A percentile compares a stretch with the other conserved stretches of the same genome.
phyloP scores from a whole-genome alignment of 2,888 invertebrate genomes.

The Hipparchia semele region DNA sequence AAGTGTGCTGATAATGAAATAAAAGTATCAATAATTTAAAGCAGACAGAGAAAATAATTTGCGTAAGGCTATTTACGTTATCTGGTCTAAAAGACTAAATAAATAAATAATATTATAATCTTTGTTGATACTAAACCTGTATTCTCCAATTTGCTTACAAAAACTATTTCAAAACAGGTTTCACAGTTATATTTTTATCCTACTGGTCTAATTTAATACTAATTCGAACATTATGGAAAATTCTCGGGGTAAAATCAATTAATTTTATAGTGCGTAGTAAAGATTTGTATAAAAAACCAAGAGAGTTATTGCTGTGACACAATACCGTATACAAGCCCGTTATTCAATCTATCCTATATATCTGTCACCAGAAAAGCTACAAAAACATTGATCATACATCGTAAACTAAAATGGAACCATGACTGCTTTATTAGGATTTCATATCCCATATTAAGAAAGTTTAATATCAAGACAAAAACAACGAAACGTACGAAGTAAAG shows the following conservation, averaged over 20 bases:
- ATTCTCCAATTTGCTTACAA: not conserved
- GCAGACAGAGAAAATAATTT: not conserved
- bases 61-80: not conserved
- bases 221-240: not conserved
- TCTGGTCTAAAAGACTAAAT: conserved; percentile 1
- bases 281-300: not conserved
- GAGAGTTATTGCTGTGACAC: not conserved
- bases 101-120: not conserved
- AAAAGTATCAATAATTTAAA: too few species aligned
- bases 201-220: not conserved
- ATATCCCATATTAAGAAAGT: conserved; percentile 6
- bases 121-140: not conserved
- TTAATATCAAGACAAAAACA: conserved; percentile 7
- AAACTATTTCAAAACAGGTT: conserved; percentile 5
- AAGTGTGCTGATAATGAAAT: too few species aligned
- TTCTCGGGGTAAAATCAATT: not conserved
- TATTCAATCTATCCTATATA: too few species aligned
- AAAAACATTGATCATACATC: not conserved
- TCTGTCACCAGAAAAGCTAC: not conserved
- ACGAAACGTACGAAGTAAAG: conserved; percentile 1
- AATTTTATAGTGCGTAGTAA: not conserved
- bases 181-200: not conserved
- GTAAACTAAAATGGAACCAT: not conserved
- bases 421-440: not conserved
- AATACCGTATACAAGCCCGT: too few species aligned